These are phyloP conservation scores for Autographa gamma DNA, from an alignment of 2,888 invertebrate species.

Conservation along the genomic window DNA sequence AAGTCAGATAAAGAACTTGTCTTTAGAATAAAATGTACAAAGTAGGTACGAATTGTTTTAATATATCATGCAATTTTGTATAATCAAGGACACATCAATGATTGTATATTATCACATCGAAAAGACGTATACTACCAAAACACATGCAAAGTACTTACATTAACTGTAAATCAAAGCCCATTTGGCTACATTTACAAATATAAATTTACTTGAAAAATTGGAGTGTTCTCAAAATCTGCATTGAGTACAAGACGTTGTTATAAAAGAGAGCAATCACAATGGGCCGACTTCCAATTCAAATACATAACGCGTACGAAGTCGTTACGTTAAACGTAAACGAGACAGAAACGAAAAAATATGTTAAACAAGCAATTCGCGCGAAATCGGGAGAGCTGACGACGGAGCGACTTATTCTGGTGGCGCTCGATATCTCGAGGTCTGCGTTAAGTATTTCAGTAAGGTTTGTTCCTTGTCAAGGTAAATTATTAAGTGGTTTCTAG, in stretches of 20 bases:
- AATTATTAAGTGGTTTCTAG: too few relatives aligned
- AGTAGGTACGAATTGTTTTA: too few relatives aligned
- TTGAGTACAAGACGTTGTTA: slow-evolving; percentile 50
- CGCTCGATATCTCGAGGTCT: slow-evolving; percentile 58
- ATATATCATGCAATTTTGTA: too few relatives aligned
- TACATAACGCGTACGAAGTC: slow-evolving; percentile 74
- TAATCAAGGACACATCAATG: too few relatives aligned
- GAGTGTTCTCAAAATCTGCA: slow-evolving; percentile 47
- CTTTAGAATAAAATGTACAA: too few relatives aligned
- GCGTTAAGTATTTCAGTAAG: slow-evolving; percentile 14
- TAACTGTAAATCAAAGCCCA: slow-evolving; percentile 37
- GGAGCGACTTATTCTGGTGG: slow-evolving; percentile 62
- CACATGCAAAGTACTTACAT: not conserved
- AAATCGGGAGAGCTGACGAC: slow-evolving; percentile 79
- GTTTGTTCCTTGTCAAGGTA: too few relatives aligned
- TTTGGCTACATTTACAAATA: slow-evolving; percentile 23
- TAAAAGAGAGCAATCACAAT: slow-evolving; percentile 62
- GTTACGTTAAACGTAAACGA: slow-evolving; percentile 81
- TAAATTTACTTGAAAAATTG: slow-evolving; percentile 38
- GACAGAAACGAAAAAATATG: slow-evolving; percentile 83
- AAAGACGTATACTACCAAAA: too few relatives aligned
- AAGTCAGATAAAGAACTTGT: too few relatives aligned
- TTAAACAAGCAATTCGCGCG: slow-evolving; percentile 85
- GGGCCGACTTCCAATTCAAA: slow-evolving; percentile 65
- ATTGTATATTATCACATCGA: too few relatives aligned